phyloP scores from a whole-genome alignment of 1,140 invertebrate species.

The Hyphantria cunea region DNA sequence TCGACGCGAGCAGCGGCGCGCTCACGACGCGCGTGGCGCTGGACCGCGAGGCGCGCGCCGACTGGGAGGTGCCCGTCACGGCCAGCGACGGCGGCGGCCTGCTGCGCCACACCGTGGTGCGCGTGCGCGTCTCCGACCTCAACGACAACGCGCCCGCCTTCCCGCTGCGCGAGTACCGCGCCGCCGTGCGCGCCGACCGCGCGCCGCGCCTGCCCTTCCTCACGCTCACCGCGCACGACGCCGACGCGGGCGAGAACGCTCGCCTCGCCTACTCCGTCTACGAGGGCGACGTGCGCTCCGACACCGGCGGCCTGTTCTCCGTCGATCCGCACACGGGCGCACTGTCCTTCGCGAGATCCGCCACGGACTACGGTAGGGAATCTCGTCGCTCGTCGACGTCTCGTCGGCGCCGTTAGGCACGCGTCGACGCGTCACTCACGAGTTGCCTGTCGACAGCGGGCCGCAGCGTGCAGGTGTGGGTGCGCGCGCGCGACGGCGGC shows the following conservation, averaged over 20 bases:
- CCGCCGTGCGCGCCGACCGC: constrained; percentile 86
- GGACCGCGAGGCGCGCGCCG: constrained; percentile 89
- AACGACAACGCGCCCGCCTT: constrained; percentile 95
- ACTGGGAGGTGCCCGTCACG: constrained; percentile 91
- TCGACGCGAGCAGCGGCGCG: constrained; percentile 90
- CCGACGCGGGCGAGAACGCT: constrained; percentile 86
- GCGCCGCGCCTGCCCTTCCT: constrained; percentile 87
- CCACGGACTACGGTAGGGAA: constrained; percentile 79
- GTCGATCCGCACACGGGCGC: constrained; percentile 87
- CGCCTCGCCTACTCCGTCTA: constrained; percentile 89
- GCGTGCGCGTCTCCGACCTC: constrained; percentile 90
- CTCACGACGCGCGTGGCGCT: constrained; percentile 89
- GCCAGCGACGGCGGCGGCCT: constrained; percentile 93
- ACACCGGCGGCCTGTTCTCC: constrained; percentile 84
- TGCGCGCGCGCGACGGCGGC: constrained; percentile 91
- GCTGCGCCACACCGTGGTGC: constrained; percentile 89
- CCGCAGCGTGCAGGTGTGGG: constrained; percentile 93
- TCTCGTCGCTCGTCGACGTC: not conserved
- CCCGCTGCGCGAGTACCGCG: constrained; percentile 90
- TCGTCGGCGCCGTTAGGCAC: no score
- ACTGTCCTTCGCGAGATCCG: constrained; percentile 84
- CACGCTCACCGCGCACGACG: constrained; percentile 78
- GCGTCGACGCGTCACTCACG: constrained; percentile 4
- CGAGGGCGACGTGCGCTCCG: constrained; percentile 82
- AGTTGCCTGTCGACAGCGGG: constrained; percentile 83